Base-by-base conservation (phyloP, 1,140 invertebrate genomes). In the Venturia canescens region DNA sequence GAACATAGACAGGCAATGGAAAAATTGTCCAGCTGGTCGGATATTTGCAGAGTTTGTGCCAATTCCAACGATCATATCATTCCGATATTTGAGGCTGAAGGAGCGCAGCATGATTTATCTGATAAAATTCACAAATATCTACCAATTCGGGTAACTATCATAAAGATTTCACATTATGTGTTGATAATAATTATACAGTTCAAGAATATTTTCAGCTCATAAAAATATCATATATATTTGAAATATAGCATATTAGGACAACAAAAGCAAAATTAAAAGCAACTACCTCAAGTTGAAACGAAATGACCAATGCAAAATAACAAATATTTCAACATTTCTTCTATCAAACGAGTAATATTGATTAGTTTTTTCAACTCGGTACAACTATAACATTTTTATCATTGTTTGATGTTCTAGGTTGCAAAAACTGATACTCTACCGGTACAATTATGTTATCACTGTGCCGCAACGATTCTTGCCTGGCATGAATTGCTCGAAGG, bases 401-500 rank as follows among this genome's bases (percentile, higher is more conserved):
- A 34, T 53, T 11, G 18, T n/a, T 53, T n/a, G 7, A 53, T 75
- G 63, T 81, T 86, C 48, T 86, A 95, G 93, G 90, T 96, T 57
- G 83, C 89, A 2, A 86, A 92, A 86, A 85, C 85, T 26, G 94
- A 95, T 85, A 86, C 82, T 15, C 88, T 95, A 79, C 94, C 95
- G 1, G 84, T 92, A 7, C 92, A 94, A 80, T 88, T 95, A 60
- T 96, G 95, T 90, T 94, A 93, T 83, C 92, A 93, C 75, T 96
- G 95, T 86, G 93, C 93, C 0, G 93, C 92, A 66, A 94, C 93
- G 0, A 83, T 96, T 23, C 85, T 95, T 48, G 92, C 94, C 0
- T 95, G 94, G 93, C 93, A 94, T 86, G 93, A 95, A 79, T 90
- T 95, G 48, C 89, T 93, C 23, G 86, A 93, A 79, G 92, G 91